Evolutionary conservation across 2,797 vertebrate species (phyloP), one percentile per base, ranked within the genome.

Genomic region (Alca torda): DNA sequence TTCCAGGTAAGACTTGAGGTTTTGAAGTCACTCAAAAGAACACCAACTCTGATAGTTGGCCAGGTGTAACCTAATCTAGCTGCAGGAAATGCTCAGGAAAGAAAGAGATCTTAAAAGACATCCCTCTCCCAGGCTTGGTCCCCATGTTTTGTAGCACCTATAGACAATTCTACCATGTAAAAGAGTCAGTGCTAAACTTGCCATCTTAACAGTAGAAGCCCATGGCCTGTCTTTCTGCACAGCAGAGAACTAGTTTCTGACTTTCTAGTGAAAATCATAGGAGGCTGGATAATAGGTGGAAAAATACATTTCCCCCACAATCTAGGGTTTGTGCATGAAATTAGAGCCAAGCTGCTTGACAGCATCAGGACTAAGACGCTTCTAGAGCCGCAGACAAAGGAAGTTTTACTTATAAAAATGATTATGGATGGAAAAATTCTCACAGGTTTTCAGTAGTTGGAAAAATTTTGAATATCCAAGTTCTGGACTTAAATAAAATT

Each of bases 111-210:
- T 31, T 53, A 48, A 57, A 7, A 37, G 21, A 46, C 6, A 57
- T 17, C 7, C 7, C 12, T 59, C 41, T 63, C 25, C 14, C 25
- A 54, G 23, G 5, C 12, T 77, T 76, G 14, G 5, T 80, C 8
- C 23, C 16, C 6, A 2, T 10, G 6, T 46, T 77, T 57, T 75
- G 4, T 15, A n/a, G 35, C 7, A 43, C 8, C 7, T 70, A 10
- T 7, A n/a, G 26, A 30, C 15, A 20, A 4, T 19, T 63, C 20
- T 3, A 6, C 7, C 23, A 18, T 0, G 1, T 31, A 37, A 53
- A 84, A 73, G 2, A 16, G 5, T 21, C 35, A 59, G 31, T 0
- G 0, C 4, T 70, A 39, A 83, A 54, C 28, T 75, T 59, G 13
- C 24, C 76, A 3, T 19, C 57, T 60, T 89, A 45, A 12, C 81